A percentile compares a stretch with the other conserved stretches of the same genome.
Evolutionary conservation across 2,888 invertebrate genomes (phyloP).

Genomic region (Tridacna gigas): DNA sequence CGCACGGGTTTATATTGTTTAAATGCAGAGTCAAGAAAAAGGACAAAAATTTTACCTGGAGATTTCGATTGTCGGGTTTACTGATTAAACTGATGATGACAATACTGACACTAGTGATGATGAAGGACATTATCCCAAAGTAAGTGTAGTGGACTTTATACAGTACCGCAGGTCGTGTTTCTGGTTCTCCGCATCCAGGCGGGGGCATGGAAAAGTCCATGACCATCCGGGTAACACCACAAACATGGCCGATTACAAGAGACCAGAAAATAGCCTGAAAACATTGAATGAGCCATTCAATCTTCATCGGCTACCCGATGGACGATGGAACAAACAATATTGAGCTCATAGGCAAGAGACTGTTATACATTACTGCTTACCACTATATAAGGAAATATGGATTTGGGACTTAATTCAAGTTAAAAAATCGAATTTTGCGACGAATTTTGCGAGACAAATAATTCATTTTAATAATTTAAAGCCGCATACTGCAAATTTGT

Average conservation of each 20-base stretch:
- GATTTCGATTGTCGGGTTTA: not conserved
- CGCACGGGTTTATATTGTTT: not conserved
- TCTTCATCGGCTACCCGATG: too few relatives aligned
- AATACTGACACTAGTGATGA: conserved; percentile 68
- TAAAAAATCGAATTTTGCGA: too few relatives aligned
- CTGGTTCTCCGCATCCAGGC: conserved; percentile 84
- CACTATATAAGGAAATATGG: too few relatives aligned
- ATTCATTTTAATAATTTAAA: too few relatives aligned
- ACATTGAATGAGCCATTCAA: not conserved
- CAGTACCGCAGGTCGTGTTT: conserved; percentile 81
- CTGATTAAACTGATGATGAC: conserved; percentile 69
- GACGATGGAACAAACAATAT: too few relatives aligned
- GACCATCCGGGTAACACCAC: conserved; percentile 84
- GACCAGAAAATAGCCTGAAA: conserved; percentile 85
- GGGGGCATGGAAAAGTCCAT: conserved; percentile 84
- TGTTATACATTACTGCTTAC: too few relatives aligned
- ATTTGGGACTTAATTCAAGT: too few relatives aligned
- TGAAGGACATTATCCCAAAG: conserved; percentile 73
- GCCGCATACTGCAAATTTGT: too few relatives aligned
- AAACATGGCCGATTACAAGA: conserved; percentile 83
- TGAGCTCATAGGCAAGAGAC: too few relatives aligned
- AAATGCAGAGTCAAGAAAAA: not conserved
- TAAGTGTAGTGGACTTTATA: conserved; percentile 77
- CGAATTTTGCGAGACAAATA: too few relatives aligned
- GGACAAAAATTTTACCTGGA: not conserved